Conservation (phyloP, 2,888 invertebrate species). For the Tanaodytes sp. region DNA sequence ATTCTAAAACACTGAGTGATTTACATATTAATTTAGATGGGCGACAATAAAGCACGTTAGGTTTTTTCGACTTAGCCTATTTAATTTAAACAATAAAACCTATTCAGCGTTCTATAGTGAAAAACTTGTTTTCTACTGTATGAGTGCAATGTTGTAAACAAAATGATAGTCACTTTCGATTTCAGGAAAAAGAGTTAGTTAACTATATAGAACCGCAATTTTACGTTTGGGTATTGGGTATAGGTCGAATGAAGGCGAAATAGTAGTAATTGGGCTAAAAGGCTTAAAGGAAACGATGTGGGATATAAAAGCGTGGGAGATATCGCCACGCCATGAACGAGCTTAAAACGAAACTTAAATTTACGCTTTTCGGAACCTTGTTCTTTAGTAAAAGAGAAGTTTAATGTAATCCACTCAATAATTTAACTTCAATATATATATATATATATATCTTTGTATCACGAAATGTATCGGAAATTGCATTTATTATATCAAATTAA, state of each 20-base stretch:
- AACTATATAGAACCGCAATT: slow-evolving; percentile 45
- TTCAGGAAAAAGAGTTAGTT: slow-evolving; percentile 49
- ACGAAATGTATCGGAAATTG: too few species aligned
- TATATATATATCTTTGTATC: too few species aligned
- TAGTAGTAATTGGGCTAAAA: slow-evolving; percentile 53
- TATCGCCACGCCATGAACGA: slow-evolving; percentile 46
- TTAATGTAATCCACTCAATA: too few species aligned
- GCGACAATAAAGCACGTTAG: too few species aligned
- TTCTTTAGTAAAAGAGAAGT: too few species aligned
- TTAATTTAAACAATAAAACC: too few species aligned
- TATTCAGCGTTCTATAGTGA: neutral
- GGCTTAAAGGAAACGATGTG: slow-evolving; percentile 52
- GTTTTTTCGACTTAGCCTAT: too few species aligned
- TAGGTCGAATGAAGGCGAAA: slow-evolving; percentile 52
- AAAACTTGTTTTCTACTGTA: slow-evolving; percentile 25
- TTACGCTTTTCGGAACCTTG: slow-evolving; percentile 23
- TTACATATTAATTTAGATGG: too few species aligned
- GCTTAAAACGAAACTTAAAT: slow-evolving; percentile 43
- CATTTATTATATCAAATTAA: too few species aligned
- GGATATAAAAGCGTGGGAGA: slow-evolving; percentile 58
- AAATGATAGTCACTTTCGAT: slow-evolving; percentile 37
- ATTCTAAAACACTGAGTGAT: too few species aligned
- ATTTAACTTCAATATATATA: too few species aligned
- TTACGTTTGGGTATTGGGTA: slow-evolving; percentile 45
- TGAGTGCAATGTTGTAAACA: slow-evolving; percentile 37